Evolutionary conservation across 2,113 vertebrate species (phyloP).

Genomic region (Elgaria multicarinata): DNA sequence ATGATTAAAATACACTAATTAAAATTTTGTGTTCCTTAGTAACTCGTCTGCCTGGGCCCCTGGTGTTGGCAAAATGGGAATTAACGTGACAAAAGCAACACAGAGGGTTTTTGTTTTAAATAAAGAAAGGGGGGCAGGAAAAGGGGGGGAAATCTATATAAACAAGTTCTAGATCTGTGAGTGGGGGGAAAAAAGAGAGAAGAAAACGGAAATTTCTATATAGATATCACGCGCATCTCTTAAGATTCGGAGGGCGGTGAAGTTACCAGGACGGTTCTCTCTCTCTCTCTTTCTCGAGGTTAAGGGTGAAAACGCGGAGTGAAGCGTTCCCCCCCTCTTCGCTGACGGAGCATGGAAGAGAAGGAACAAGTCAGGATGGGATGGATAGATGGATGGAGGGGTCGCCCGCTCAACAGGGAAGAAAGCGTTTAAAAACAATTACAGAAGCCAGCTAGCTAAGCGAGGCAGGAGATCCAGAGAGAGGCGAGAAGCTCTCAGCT

Average conservation of each 20-base stretch:
- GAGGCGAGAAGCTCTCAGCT: constrained; percentile 37
- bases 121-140: constrained; percentile 82
- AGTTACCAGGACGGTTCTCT: constrained; percentile 70
- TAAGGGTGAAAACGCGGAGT: constrained; percentile 54
- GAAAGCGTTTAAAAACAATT: constrained; percentile 68
- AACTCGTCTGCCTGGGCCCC: constrained; percentile 99
- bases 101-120: constrained; percentile 93
- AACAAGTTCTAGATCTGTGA: constrained; percentile 86
- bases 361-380: constrained; percentile 26
- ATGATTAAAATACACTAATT: constrained; percentile 99
- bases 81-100: constrained; percentile 99
- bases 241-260: constrained; percentile 75
- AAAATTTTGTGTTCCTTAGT: constrained; percentile 99
- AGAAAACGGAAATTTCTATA: constrained; percentile 50
- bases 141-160: constrained; percentile 91
- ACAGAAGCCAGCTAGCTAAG: constrained; percentile 52
- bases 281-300: no score
- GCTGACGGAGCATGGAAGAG: constrained; percentile 36
- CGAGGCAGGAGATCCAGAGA: constrained; percentile 50
- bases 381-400: constrained; percentile 37
- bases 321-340: constrained; percentile 38
- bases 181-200: constrained; percentile 42
- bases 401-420: constrained; percentile 36
- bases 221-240: background rate
- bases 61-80: constrained; percentile 99